Evolutionary conservation across 1,140 invertebrate genomes (phyloP), one percentile per base, ranked within the genome.

Genomic region (Ylistrum balloti): DNA sequence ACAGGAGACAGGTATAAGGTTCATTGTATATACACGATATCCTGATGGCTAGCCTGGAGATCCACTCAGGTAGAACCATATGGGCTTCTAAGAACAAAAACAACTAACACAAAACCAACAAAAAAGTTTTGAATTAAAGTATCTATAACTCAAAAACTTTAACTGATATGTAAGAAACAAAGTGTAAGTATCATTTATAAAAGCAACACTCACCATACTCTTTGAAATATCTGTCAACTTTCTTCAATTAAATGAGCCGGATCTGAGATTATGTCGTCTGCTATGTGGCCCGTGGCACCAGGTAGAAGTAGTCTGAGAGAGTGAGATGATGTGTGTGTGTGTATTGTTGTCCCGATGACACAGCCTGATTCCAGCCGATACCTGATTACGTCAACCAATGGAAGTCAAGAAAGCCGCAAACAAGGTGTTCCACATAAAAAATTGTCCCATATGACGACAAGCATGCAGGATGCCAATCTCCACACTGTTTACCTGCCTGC

Each of bases 331-430:
- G 28, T 74, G 56, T 74, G 56, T 74, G 56, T 74, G 56, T 74
- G 56, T 74, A 74, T 74, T 74, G 56, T 74, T 74, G 56, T 74
- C 56, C 56, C 56, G 56, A 74, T 74, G 56, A 74, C 56, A 74
- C 56, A 74, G 56, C 22, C 56, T 74, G 56, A 74, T 74, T 74
- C 56, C 56, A 15, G 17, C 56, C 56, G 56, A 74, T 74, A 74
- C 56, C 56, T 74, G 56, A 74, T 74, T 74, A 74, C 56, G 56
- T 74, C 56, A 74, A 74, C 56, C 56, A 74, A 74, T 74, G 56
- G 56, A 74, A 74, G 56, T 74, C 56, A 74, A 74, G 56, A 74
- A 74, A 74, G 56, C 56, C 56, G 56, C 56, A 74, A 74, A 74
- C 56, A 74, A 74, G 56, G 56, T 74, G 56, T 28, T 74, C 56